Conservation (phyloP, 2,888 invertebrate genomes). For the Morpho achilles region DNA sequence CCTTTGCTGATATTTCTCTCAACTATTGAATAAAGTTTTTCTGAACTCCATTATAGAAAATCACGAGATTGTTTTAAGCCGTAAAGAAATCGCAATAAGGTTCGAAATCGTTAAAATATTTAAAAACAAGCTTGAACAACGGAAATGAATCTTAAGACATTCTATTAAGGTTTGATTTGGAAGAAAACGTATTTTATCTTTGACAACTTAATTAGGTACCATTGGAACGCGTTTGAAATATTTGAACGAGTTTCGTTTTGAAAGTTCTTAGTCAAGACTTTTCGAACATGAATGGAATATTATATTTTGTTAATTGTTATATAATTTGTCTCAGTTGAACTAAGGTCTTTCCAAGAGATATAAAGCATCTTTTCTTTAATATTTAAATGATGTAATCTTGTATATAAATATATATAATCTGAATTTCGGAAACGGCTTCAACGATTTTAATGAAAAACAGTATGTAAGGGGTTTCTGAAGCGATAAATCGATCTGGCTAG, state of each 20-base stretch:
- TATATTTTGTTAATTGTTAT: no score
- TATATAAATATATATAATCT: no score
- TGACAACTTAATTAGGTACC: slow-evolving; percentile 11
- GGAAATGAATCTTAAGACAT: background rate
- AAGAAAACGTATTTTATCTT: slow-evolving; percentile 2
- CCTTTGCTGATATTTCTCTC: slow-evolving; percentile 36
- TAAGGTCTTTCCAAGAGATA: no score
- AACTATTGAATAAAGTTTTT: slow-evolving; percentile 44
- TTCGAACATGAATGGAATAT: slow-evolving; percentile 9
- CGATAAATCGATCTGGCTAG: no score
- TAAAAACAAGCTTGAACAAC: background rate
- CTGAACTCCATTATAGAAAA: slow-evolving; percentile 32
- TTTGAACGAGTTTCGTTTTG: slow-evolving; percentile 7
- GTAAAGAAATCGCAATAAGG: slow-evolving; percentile 2
- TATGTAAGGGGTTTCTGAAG: no score
- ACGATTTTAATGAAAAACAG: no score
- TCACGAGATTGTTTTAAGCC: slow-evolving; percentile 1
- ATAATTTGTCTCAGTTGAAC: no score
- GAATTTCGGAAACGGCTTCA: no score
- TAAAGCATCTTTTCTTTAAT: no score
- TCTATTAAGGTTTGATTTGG: slow-evolving; percentile 1
- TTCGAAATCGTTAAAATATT: slow-evolving; percentile 3
- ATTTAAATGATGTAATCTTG: no score
- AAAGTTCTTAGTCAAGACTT: slow-evolving; percentile 8
- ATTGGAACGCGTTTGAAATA: slow-evolving; percentile 13